Evolutionary conservation across 1,140 invertebrate genomes (phyloP), one percentile per base, ranked within the genome.

Genomic region (Mamestra configurata): DNA sequence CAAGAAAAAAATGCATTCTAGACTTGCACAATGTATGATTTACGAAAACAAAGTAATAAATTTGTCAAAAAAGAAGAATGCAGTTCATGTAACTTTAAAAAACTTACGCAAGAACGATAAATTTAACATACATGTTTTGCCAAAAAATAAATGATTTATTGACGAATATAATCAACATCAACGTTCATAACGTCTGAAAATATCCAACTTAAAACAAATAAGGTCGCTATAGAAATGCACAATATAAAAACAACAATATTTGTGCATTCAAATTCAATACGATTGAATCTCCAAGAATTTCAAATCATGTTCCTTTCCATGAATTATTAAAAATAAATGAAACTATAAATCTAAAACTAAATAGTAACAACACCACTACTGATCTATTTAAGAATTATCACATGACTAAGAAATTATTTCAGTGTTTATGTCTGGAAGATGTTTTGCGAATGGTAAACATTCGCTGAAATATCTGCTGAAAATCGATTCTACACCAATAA

Each of bases 361-460:
- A 40, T 18, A 20, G 31, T 18, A 64, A 2, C 4, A 43, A 70
- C 79, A 72, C 80, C 79, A 79, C 82, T 82, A 49, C 15, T 55
- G 66, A 66, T 86, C 64, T 87, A 86, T 89, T 88, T 77, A 73
- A 80, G 78, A 84, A 70, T 79, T 84, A 88, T 82, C 77, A 83
- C 57, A 88, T 82, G 72, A 83, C 57, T 76, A 55, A 37, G 79
- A 37, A 57, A 68, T 78, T 59, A 79, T 79, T 80, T 78, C 37
- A 83, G 79, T 89, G 83, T 89, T 89, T 88, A 89, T 72, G 80
- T 90, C 88, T 91, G 88, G 64, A 82, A 78, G 82, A 80, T 90
- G 86, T 90, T 82, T 59, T 83, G 77, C 53, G 80, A 85, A 82
- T 75, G 79, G 73, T 86, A 87, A 86, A 88, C 82, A 83, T 64